phyloP scores from a whole-genome alignment of 2,888 invertebrate genomes.

The Drosophila atroscutellata region DNA sequence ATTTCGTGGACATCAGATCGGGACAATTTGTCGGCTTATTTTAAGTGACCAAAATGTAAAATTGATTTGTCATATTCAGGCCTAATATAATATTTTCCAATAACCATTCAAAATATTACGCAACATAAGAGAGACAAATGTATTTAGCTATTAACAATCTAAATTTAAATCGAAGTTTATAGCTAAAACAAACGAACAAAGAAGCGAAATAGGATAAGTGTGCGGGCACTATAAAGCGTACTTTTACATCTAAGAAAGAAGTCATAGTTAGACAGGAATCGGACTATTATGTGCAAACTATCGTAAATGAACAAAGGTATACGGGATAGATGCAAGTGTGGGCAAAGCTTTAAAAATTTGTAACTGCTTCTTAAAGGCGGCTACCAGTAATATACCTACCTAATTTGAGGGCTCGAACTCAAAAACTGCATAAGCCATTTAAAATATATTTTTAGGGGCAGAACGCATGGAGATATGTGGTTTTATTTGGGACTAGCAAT shows the following conservation, averaged over 20 bases:
- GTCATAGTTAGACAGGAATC: too few species aligned
- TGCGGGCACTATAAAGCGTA: not conserved
- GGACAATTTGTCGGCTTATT: not conserved
- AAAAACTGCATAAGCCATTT: too few species aligned
- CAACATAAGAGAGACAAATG: not conserved
- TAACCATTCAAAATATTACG: not conserved
- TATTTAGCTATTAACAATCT: not conserved
- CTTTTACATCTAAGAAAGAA: not conserved
- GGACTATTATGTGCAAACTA: not conserved
- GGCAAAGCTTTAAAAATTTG: too few species aligned
- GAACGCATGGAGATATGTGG: too few species aligned
- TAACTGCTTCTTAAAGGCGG: too few species aligned
- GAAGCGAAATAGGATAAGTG: not conserved
- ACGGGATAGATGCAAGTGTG: too few species aligned
- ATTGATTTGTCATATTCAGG: not conserved
- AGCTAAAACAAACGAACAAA: not conserved
- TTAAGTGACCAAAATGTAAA: not conserved
- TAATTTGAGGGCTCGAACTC: too few species aligned
- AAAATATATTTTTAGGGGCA: too few species aligned
- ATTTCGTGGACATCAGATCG: not conserved
- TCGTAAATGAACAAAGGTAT: not conserved
- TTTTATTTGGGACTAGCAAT: too few species aligned
- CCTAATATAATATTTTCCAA: not conserved
- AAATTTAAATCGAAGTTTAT: not conserved
- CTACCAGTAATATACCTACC: too few species aligned